phyloP scores from a whole-genome alignment of 2,113 vertebrate genomes.

The Myiozetetes cayanensis region DNA sequence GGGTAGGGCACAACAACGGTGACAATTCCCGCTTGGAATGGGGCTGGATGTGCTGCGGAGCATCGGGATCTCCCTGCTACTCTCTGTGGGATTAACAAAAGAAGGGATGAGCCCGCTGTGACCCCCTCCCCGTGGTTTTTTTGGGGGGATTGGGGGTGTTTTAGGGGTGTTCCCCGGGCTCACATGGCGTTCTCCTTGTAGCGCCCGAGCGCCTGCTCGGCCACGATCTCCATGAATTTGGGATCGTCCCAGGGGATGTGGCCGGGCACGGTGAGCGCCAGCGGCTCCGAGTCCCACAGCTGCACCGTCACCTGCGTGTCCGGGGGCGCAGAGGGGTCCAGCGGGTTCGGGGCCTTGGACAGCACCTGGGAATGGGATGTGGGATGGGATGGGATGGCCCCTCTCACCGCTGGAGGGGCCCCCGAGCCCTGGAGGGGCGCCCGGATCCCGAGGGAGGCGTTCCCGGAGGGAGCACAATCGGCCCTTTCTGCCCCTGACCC shows the following conservation, averaged over 20 bases:
- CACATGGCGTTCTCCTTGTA: constrained; percentile 82
- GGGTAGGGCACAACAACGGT: not conserved
- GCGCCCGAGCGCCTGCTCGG: constrained; percentile 79
- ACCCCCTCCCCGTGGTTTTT: no score
- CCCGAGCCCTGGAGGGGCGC: accelerated
- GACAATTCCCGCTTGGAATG: not conserved
- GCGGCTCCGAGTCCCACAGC: constrained; percentile 80
- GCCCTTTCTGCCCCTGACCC: constrained; percentile 19
- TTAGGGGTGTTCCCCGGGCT: not conserved
- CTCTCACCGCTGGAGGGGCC: no score
- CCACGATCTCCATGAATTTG: constrained; percentile 85
- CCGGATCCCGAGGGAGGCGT: not conserved
- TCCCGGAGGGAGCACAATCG: not conserved
- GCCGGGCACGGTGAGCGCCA: constrained; percentile 77
- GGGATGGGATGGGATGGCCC: no score
- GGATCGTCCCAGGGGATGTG: constrained; percentile 79
- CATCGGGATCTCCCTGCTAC: not conserved
- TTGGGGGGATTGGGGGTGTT: no score
- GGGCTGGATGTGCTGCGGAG: not conserved
- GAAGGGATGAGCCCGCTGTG: not conserved
- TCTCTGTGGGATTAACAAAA: not conserved
- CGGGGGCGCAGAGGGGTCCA: not conserved
- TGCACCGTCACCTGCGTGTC: constrained; percentile 82
- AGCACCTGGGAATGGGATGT: constrained; percentile 78
- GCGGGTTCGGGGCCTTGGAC: constrained; percentile 33